Percentiles rank a stretch among this genome's conserved stretches.
These are phyloP conservation scores for Oxyruncus cristatus DNA, from an alignment of 2,113 vertebrate genomes.

Conservation along the genomic window DNA sequence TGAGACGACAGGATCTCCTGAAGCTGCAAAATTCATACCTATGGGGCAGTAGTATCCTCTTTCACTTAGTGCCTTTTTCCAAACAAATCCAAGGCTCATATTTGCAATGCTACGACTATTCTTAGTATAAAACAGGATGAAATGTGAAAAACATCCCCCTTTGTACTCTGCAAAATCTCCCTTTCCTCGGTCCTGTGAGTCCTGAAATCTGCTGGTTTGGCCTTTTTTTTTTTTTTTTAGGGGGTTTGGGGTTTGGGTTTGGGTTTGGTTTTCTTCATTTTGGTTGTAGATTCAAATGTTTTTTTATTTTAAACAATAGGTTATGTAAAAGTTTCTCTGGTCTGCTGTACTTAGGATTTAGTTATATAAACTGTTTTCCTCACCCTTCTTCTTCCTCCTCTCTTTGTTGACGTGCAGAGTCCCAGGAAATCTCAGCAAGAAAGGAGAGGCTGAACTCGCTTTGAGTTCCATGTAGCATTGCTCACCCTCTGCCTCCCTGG, in stretches of 20 bases:
- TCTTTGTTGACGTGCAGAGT: background rate
- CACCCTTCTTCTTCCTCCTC: conserved; percentile 12
- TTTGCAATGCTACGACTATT: background rate
- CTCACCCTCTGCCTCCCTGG: conserved; percentile 15
- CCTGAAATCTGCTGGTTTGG: background rate
- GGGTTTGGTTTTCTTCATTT: background rate
- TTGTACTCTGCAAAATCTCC: background rate
- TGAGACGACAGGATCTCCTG: background rate
- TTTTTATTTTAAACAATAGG: background rate
- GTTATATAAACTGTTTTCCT: conserved; percentile 58
- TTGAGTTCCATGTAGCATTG: background rate
- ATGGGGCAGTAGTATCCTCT: background rate
- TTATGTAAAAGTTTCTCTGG: conserved; percentile 15
- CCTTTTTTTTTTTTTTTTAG: conserved; percentile 1
- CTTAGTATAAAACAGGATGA: background rate
- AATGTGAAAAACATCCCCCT: background rate
- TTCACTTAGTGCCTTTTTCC: background rate
- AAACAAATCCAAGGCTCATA: background rate
- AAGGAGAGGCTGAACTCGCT: background rate
- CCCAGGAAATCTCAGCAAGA: background rate
- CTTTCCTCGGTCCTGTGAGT: background rate
- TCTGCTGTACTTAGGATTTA: conserved; percentile 19
- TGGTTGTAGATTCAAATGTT: background rate
- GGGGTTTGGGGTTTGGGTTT: background rate
- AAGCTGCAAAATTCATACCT: background rate